Evolutionary conservation across 2,113 vertebrate genomes (phyloP).

Genomic region (Aegypius monachus): DNA sequence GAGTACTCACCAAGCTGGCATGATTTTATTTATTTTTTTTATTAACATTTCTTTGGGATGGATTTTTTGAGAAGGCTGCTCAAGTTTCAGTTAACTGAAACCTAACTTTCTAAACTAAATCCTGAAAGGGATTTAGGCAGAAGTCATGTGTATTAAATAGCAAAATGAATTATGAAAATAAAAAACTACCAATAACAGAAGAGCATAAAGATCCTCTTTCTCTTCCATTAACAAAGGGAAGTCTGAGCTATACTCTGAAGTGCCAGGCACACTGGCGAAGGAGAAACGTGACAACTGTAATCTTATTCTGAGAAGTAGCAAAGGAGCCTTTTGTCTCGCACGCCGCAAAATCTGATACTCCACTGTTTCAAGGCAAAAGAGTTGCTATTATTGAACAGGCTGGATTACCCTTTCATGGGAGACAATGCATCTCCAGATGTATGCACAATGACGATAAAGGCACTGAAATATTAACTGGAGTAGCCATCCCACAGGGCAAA

Average conservation of each 20-base stretch:
- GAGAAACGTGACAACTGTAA: neutral
- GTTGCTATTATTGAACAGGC: neutral
- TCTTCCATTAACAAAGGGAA: slow-evolving; percentile 37
- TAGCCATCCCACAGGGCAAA: neutral
- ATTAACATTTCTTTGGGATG: neutral
- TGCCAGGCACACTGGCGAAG: slow-evolving; percentile 4
- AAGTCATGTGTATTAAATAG: neutral
- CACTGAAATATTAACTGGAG: slow-evolving; percentile 26
- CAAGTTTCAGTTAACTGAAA: slow-evolving; percentile 15
- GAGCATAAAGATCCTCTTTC: slow-evolving; percentile 25
- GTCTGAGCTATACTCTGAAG: slow-evolving; percentile 20
- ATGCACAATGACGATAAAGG: neutral
- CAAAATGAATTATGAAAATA: slow-evolving; percentile 10
- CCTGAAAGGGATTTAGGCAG: neutral
- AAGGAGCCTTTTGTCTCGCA: slow-evolving; percentile 33
- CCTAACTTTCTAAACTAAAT: neutral
- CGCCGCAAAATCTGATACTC: slow-evolving; percentile 28
- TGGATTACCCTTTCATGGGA: slow-evolving; percentile 7
- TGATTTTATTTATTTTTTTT: neutral
- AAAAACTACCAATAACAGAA: neutral
- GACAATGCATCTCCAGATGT: slow-evolving; percentile 44
- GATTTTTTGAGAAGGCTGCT: neutral
- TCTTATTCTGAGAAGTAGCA: slow-evolving; percentile 9
- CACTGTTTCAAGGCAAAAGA: slow-evolving; percentile 48
- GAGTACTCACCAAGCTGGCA: neutral